Conservation (phyloP, 2,113 vertebrate genomes). For the Apus apus region DNA sequence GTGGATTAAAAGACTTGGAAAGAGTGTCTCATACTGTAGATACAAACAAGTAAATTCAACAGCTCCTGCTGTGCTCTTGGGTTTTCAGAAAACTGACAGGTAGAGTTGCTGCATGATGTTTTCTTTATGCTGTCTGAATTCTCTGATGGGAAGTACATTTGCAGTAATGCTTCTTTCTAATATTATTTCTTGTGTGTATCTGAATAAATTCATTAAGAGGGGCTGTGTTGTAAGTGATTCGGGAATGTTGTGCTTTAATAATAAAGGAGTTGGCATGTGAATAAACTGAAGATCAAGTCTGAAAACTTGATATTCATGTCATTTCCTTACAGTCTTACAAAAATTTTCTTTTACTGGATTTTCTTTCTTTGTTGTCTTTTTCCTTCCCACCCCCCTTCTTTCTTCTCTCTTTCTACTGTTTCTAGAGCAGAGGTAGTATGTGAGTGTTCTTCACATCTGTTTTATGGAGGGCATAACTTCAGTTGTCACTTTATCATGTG, state of each 20-base stretch:
- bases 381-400: not conserved
- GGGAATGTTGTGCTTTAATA: not conserved
- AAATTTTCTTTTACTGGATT: not conserved
- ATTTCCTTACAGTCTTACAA: not conserved
- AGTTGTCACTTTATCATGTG: not conserved
- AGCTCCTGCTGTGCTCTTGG: not conserved
- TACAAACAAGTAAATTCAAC: not conserved
- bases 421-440: not conserved
- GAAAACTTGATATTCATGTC: not conserved
- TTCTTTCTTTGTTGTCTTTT: not conserved
- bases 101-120: not conserved
- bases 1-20: not conserved
- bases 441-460: accelerated
- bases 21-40: not conserved
- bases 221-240: not conserved
- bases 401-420: not conserved
- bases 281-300: not conserved
- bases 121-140: not conserved
- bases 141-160: not conserved
- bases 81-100: not conserved
- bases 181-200: not conserved
- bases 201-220: not conserved
- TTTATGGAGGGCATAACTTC: not conserved
- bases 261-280: not conserved
- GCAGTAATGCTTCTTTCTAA: not conserved